These are phyloP conservation scores for Cerastis rubricosa DNA, from an alignment of 2,888 invertebrate species.

Conservation along the genomic window DNA sequence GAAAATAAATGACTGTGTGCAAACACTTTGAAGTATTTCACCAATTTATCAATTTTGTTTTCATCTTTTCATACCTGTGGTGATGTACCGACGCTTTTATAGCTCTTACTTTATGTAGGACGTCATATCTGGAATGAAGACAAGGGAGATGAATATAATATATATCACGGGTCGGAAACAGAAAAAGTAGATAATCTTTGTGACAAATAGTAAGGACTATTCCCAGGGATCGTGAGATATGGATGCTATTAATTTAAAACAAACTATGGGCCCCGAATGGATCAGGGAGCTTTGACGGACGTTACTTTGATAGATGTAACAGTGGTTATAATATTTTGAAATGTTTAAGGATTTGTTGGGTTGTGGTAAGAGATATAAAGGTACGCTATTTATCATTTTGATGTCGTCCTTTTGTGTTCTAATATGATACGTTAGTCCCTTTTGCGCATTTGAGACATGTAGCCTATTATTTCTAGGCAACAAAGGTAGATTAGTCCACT, in stretches of 20 bases:
- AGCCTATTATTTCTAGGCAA: conserved; percentile 32
- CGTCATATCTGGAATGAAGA: conserved; percentile 67
- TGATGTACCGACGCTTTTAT: conserved; percentile 65
- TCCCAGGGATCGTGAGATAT: conserved; percentile 82
- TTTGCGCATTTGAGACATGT: conserved; percentile 4
- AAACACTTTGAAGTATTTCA: conserved; percentile 75
- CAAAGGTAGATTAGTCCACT: conserved; percentile 46
- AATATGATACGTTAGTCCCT: conserved; percentile 10
- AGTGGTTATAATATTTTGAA: conserved; percentile 71
- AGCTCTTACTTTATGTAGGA: conserved; percentile 39
- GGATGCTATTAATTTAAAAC: conserved; percentile 83
- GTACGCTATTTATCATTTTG: conserved; percentile 42
- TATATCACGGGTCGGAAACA: conserved; percentile 78
- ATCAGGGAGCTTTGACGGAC: conserved; percentile 78
- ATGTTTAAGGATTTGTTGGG: conserved; percentile 59
- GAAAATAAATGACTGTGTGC: conserved; percentile 74
- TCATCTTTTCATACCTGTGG: conserved; percentile 63
- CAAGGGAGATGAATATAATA: conserved; percentile 73
- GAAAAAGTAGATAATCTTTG: conserved; percentile 86
- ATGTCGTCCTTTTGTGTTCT: conserved; percentile 34
- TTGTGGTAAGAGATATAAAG: conserved; percentile 28
- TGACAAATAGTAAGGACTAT: conserved; percentile 85
- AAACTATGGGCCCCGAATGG: conserved; percentile 82
- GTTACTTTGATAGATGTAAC: conserved; percentile 76
- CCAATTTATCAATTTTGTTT: conserved; percentile 71